Evolutionary conservation across 2,113 vertebrate genomes (phyloP).

Genomic region (Morphnarchus princeps): DNA sequence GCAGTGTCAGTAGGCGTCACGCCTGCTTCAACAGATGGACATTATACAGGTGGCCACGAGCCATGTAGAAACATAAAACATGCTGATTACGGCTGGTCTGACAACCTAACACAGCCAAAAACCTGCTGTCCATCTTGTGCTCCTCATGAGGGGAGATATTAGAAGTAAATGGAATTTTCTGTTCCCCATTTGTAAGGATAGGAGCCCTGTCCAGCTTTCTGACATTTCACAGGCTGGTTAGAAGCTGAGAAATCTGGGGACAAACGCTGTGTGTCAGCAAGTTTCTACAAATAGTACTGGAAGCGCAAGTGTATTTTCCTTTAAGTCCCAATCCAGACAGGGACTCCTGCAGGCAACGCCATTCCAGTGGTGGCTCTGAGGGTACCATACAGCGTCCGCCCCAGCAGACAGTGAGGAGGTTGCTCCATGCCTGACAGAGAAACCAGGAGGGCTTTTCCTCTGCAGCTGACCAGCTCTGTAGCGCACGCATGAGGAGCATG

Average conservation of each 20-base stretch:
- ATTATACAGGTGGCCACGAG: background rate
- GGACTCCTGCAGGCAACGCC: background rate
- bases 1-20: background rate
- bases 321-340: background rate
- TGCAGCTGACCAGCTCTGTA: background rate
- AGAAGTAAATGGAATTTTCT: background rate
- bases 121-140: background rate
- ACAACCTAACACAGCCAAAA: background rate
- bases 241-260: background rate
- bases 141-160: background rate
- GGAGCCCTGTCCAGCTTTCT: background rate
- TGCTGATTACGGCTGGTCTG: background rate
- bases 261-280: background rate
- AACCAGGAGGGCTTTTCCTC: background rate
- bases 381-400: background rate
- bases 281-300: background rate
- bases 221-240: background rate
- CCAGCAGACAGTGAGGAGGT: background rate
- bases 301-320: background rate
- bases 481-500: rapidly evolving
- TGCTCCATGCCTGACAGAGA: background rate
- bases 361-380: background rate
- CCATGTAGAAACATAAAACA: background rate
- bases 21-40: background rate
- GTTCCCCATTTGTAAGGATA: background rate